Evolutionary conservation across 2,113 vertebrate species (phyloP).

Genomic region (Tiliqua scincoides): DNA sequence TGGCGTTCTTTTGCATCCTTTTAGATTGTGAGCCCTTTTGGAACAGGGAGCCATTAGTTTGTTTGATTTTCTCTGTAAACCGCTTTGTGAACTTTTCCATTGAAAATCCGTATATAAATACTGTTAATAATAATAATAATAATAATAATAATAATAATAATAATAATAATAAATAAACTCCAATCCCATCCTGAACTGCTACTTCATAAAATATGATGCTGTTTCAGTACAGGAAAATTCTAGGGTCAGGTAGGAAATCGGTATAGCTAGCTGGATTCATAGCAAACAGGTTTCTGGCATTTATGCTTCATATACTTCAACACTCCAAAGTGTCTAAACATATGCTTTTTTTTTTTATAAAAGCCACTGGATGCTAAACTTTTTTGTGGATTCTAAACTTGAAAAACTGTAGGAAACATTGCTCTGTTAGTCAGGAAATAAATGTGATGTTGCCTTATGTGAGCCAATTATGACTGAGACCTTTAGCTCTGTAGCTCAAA

Average conservation of each 20-base stretch:
- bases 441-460: constrained; percentile 57
- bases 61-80: too few relatives aligned
- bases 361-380: not conserved
- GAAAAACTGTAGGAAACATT: constrained; percentile 49
- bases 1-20: too few relatives aligned
- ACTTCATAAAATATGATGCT: not conserved
- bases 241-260: not conserved
- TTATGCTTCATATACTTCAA: not conserved
- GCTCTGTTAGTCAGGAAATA: constrained; percentile 45
- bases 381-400: constrained; percentile 47
- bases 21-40: too few relatives aligned
- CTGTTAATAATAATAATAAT: too few relatives aligned
- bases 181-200: not conserved
- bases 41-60: too few relatives aligned
- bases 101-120: too few relatives aligned
- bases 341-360: not conserved
- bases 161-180: too few relatives aligned
- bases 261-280: constrained; percentile 37
- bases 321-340: constrained; percentile 35
- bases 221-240: not conserved
- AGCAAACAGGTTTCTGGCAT: not conserved
- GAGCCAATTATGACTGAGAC: constrained; percentile 51
- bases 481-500: constrained; percentile 45
- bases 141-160: too few relatives aligned
- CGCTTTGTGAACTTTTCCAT: too few relatives aligned